Evolutionary conservation across 2,888 invertebrate genomes (phyloP).

Genomic region (Polydesmus complanatus): DNA sequence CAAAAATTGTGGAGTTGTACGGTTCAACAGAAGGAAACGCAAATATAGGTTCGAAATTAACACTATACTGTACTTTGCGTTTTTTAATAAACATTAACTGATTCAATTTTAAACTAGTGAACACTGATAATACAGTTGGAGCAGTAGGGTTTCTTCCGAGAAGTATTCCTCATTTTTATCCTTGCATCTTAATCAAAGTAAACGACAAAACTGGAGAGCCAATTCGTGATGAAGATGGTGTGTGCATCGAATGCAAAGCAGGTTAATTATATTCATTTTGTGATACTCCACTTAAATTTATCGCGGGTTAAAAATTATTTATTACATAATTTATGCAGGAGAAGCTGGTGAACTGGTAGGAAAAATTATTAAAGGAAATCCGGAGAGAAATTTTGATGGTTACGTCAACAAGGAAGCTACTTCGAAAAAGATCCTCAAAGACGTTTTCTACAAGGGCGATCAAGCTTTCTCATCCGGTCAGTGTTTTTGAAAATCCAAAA

Average conservation of each 20-base stretch:
- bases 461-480: slow-evolving; percentile 74
- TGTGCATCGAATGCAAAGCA: slow-evolving; percentile 67
- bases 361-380: slow-evolving; percentile 78
- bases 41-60: slow-evolving; percentile 49
- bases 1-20: slow-evolving; percentile 80
- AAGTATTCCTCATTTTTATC: slow-evolving; percentile 75
- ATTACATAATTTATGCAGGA: too few relatives aligned
- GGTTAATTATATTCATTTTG: too few relatives aligned
- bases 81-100: not conserved
- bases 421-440: slow-evolving; percentile 71
- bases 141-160: slow-evolving; percentile 89
- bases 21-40: slow-evolving; percentile 98
- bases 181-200: slow-evolving; percentile 83
- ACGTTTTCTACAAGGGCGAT: slow-evolving; percentile 83
- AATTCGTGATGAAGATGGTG: slow-evolving; percentile 53
- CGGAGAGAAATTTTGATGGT: slow-evolving; percentile 80
- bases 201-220: slow-evolving; percentile 80
- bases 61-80: slow-evolving; percentile 37
- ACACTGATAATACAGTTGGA: slow-evolving; percentile 79
- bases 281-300: too few relatives aligned
- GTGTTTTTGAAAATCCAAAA: too few relatives aligned
- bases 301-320: too few relatives aligned
- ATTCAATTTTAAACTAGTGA: slow-evolving; percentile 48
- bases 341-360: slow-evolving; percentile 95
- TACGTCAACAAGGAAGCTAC: slow-evolving; percentile 77